Base-by-base conservation (phyloP, 2,888 invertebrate species). In the Fragum fragum region DNA sequence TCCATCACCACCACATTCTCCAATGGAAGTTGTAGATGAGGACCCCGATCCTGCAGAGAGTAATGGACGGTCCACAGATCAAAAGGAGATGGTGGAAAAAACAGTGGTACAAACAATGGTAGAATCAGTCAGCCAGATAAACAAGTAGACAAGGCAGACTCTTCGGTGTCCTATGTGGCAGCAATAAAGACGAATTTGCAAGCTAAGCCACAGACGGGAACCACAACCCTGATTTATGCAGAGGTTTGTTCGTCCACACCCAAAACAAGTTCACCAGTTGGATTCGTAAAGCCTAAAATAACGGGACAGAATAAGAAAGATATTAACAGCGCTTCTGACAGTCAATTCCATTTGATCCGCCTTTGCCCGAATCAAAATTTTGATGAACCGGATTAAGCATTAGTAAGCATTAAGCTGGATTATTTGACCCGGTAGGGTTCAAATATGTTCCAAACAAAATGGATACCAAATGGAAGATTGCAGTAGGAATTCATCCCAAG, bases 401-500 rank as follows among this genome's bases (percentile, higher is more conserved):
- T 42, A 16, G 23, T 39, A 23, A 42, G 68, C 11, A 42, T 68
- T 21, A 28, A 21, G 42, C 6, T 68, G n/a, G n/a, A 36, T 68
- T 23, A 9, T 68, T 39, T 42, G 39, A 68, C 47, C 42, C 68
- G 0, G 21, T 9, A 1, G 68, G 47, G 21, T 68, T 26, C 21
- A 32, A 32, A 23, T 14, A 71, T n/a, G 11, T 71, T 16, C 28
- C 39, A 7, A 32, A n/a, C 1, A 16, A 23, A 1, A 14, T 7
- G 1, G 16, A 26, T 6, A 18, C 53, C 14, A 53, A 29, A 32
- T 71, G 70, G 53, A 71, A 32, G 29, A 55, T 71, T 29, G 53
- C 70, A 18, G 23, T 55, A 3, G 70, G 55, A 14, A 53, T 71
- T 21, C 70, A 71, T 21, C 70, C 70, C 7, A 71, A 53, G n/a